phyloP scores from a whole-genome alignment of 2,113 vertebrate species.

The Brachirus orientalis region DNA sequence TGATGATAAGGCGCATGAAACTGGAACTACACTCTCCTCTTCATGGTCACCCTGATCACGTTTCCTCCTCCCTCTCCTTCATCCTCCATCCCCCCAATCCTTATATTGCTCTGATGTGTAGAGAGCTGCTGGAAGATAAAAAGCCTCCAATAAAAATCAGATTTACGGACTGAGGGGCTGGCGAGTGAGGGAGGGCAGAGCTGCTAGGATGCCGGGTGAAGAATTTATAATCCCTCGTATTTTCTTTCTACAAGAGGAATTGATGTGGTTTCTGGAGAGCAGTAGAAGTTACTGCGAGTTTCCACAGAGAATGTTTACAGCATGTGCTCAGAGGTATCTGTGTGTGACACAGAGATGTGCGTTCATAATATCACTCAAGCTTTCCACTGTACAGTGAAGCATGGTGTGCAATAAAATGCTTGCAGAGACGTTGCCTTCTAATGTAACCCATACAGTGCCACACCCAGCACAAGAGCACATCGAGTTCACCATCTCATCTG shows the following conservation, averaged over 20 bases:
- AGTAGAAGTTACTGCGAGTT: slow-evolving; percentile 23
- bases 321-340: neutral
- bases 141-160: slow-evolving; percentile 58
- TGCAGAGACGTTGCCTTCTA: slow-evolving; percentile 45
- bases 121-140: slow-evolving; percentile 41
- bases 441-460: slow-evolving; percentile 66
- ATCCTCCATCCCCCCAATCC: neutral
- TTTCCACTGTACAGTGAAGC: slow-evolving; percentile 43
- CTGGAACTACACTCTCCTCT: slow-evolving; percentile 30
- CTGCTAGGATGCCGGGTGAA: slow-evolving; percentile 20
- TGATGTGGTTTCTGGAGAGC: slow-evolving; percentile 14
- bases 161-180: slow-evolving; percentile 49
- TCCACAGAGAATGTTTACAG: slow-evolving; percentile 6
- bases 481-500: slow-evolving; percentile 30
- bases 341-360: slow-evolving; percentile 1
- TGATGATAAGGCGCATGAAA: slow-evolving; percentile 18
- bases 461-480: slow-evolving; percentile 51
- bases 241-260: slow-evolving; percentile 26
- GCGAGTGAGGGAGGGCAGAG: slow-evolving; percentile 6
- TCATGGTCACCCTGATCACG: slow-evolving; percentile 26
- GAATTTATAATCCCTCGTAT: slow-evolving; percentile 50
- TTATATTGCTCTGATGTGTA: slow-evolving; percentile 3
- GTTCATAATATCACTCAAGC: slow-evolving; percentile 6
- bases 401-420: slow-evolving; percentile 52
- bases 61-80: slow-evolving; percentile 17